Percentiles rank a stretch among this genome's conserved stretches.
phyloP scores from a whole-genome alignment of 1,140 invertebrate genomes.

The Zaprionus kolodkinae region DNA sequence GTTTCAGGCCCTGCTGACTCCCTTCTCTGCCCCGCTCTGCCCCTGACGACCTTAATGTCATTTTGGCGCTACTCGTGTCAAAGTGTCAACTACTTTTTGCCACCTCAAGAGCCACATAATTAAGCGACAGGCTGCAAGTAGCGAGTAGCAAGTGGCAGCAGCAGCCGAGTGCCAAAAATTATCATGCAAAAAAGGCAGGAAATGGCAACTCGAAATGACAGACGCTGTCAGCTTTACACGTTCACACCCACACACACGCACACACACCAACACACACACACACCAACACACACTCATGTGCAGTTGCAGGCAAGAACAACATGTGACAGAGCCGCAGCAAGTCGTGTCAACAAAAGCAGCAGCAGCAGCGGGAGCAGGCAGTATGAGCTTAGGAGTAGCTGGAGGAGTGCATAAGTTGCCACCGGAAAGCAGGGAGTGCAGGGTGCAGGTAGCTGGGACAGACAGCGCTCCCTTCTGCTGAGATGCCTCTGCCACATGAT shows the following conservation, averaged over 20 bases:
- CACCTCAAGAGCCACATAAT: conserved; percentile 59
- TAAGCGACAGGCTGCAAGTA: conserved; percentile 67
- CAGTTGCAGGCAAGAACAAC: conserved; percentile 50
- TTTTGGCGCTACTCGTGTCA: conserved; percentile 48
- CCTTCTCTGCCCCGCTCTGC: background rate
- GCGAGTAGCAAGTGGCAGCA: background rate
- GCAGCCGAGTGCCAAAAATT: conserved; percentile 61
- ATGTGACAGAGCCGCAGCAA: conserved; percentile 75
- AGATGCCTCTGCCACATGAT: conserved; percentile 26
- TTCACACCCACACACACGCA: conserved; percentile 41
- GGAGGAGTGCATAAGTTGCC: background rate
- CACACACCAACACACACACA: conserved; percentile 11
- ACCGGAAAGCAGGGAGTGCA: background rate
- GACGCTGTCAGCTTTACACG: conserved; percentile 56
- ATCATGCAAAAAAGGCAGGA: conserved; percentile 56
- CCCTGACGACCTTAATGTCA: conserved; percentile 26
- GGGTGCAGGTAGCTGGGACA: too few species aligned
- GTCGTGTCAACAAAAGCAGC: conserved; percentile 74
- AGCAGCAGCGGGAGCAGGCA: conserved; percentile 29
- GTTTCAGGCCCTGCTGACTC: background rate
- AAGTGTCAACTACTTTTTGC: conserved; percentile 58
- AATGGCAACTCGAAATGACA: conserved; percentile 68
- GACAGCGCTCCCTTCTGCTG: background rate
- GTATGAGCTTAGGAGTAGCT: background rate
- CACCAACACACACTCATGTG: conserved; percentile 39